Conservation (phyloP, 2,888 invertebrate species). For the Ophion ellenae region DNA sequence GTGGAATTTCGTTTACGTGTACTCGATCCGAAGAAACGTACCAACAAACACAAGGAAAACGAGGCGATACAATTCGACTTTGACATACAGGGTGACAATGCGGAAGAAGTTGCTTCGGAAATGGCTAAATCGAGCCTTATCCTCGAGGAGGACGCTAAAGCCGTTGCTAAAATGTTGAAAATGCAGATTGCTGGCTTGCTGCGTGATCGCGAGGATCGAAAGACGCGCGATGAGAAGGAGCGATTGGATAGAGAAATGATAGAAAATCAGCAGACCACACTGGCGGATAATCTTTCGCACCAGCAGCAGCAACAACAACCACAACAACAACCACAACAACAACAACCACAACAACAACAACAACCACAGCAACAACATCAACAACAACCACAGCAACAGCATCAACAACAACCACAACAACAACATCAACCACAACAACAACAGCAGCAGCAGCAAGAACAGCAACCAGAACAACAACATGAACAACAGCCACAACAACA, state of each 20-base stretch:
- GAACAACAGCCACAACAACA: slow-evolving; percentile 77
- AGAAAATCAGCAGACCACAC: slow-evolving; percentile 67
- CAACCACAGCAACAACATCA: slow-evolving; percentile 79
- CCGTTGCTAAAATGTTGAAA: slow-evolving; percentile 95
- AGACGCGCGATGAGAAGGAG: slow-evolving; percentile 85
- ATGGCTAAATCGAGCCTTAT: slow-evolving; percentile 98
- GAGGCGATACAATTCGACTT: slow-evolving; percentile 99
- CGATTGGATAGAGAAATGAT: slow-evolving; percentile 80
- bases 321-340: slow-evolving; percentile 77
- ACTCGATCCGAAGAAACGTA: slow-evolving; percentile 98
- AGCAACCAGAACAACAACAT: slow-evolving; percentile 77
- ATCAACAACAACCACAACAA: slow-evolving; percentile 77
- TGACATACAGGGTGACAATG: slow-evolving; percentile 95
- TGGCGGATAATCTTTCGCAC: slow-evolving; percentile 77
- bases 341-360: slow-evolving; percentile 76
- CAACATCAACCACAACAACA: slow-evolving; percentile 79
- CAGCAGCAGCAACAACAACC: slow-evolving; percentile 75
- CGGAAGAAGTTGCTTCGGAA: slow-evolving; percentile 96
- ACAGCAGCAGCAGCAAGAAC: slow-evolving; percentile 75
- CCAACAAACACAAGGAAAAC: slow-evolving; percentile 98
- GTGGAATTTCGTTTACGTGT: slow-evolving; percentile 96
- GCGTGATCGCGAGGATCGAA: slow-evolving; percentile 86
- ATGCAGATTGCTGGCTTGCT: slow-evolving; percentile 92
- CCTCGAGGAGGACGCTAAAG: slow-evolving; percentile 96
- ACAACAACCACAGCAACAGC: slow-evolving; percentile 76